Base-by-base conservation (phyloP, 2,888 invertebrate genomes). In the Apamea crenata region DNA sequence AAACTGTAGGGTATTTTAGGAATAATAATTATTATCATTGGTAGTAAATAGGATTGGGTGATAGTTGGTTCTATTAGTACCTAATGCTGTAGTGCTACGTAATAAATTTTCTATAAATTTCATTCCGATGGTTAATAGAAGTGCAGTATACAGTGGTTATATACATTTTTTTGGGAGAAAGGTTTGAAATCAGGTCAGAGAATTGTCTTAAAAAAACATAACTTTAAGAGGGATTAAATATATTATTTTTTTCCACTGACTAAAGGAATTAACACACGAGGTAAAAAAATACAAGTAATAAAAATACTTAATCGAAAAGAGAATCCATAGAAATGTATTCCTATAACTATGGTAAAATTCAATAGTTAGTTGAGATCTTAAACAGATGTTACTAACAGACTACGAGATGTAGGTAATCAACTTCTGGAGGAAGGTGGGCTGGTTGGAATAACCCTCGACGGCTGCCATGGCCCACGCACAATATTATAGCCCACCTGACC, bases 1-100 rank as follows among this genome's bases (percentile, higher is more conserved):
- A 75, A 14, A 65, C 65, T 65, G 21, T 25, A 25, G 2, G 40
- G 25, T 53, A 73, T 65, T 75, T 74, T 83, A 61, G n/a, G n/a
- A 61, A 36, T 6, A 61, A 32, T 56, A 4, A 56, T 56, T 56
- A 74, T 71, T 79, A 74, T 53, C 14, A 68, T 63, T 44, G 21
- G 29, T 71, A 71, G n/a, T 70, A 53, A 14, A 40, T 71, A 71
- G 7, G n/a, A n/a, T n/a, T 29, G 29, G 16, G 61, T n/a, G n/a
- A 59, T 12, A n/a, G n/a, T 5, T n/a, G 5, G 12, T n/a, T n/a
- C 4, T 59, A 61, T 61, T 61, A 29, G 6, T n/a, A 59, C 2
- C 61, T 61, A 61, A 29, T 29, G 61, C 5, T n/a, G 59, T 25
- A 25, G 25, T 10, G 56, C 56, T 5, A 59, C 12, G n/a, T 59